Evolutionary conservation across 2,797 vertebrate genomes (phyloP), one percentile per base, ranked within the genome.

Genomic region (Odontamblyopus lacepedii): DNA sequence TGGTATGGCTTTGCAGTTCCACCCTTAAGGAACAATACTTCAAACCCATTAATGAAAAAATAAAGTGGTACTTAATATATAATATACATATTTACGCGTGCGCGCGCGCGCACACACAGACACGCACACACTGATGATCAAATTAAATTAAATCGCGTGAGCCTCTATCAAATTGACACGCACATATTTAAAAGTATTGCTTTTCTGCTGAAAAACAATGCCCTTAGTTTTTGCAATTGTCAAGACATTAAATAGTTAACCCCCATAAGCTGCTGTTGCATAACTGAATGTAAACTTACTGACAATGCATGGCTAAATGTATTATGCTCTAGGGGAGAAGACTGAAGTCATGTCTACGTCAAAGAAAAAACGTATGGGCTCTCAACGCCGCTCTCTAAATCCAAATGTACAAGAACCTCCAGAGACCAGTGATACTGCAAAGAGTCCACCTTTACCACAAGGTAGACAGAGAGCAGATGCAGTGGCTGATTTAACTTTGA

Each of bases 311-410:
- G n/a, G 73, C 73, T 64, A 6, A 71, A 63, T 79, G 56, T 83
- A 32, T 84, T 19, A 26, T 69, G 68, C 63, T 84, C 67, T 71
- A 88, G 87, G 79, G 72, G 48, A 67, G 29, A 80, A 77, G 76
- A 78, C 44, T 69, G 59, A 75, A 80, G 71, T 71, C 72, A 92
- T 93, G 92, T 92, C 92, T 71, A 53, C 74, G 74, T 79, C 74
- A 23, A 92, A 78, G 76, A 93, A 91, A 87, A 83, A 71, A 55
- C 90, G 77, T 65, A 38, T 91, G 51, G 90, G 91, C 66, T 93
- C 91, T 38, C 84, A 86, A 27, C 88, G 81, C 15, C 6, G 26
- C 2, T 30, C 8, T 30, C 16, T 13, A 69, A 75, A 78, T 13
- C 75, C 66, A 68, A 84, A 63, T 53, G 61, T 77, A 65, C 67